Base-by-base conservation (phyloP, 2,888 invertebrate genomes). In the Caenorhabditis wallacei region DNA sequence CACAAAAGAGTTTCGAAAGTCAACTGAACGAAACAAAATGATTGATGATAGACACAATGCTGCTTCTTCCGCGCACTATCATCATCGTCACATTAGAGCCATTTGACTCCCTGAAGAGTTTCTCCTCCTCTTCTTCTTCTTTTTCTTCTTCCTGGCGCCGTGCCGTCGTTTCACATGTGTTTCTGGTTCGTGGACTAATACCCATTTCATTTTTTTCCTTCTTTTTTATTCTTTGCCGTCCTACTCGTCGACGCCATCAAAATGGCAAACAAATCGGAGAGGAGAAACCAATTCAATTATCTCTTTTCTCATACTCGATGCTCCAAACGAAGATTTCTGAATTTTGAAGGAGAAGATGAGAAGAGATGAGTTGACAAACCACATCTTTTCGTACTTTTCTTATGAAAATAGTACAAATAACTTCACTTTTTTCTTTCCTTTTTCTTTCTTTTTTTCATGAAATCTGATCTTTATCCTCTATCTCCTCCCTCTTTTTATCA, bases 41-140 rank as follows among this genome's bases (percentile, higher is more conserved):
- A 78, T 78, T 78, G 78, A 78, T 78, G 78, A 78, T 63, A 26
- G 10, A 40, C 40, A 40, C 40, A 40, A 56, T 18, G 46, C 24
- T 61, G 22, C 40, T 20, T 24, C n/a, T 16, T 37, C 22, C 16
- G 24, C 61, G 43, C 43, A 61, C 61, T 51, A 78, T 57, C 30
- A 78, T 78, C 69, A 78, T 78, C 63, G 78, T 40, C 78, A 78
- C 78, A 78, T 78, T 78, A 61, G 61, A 78, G 78, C 76, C 43
- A 54, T 24, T 63, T 64, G 20, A 51, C 30, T 69, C 69, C 78
- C 69, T 35, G 54, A 61, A 69, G 69, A 48, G 69, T 61, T 64
- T 56, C 35, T 54, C 30, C 4, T 59, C 20, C 53, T 24, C 61
- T 61, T 43, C 59, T 20, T 59, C 61, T 61, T 43, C 43, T 61